phyloP scores from a whole-genome alignment of 2,797 vertebrate species.

The Microhierax caerulescens region DNA sequence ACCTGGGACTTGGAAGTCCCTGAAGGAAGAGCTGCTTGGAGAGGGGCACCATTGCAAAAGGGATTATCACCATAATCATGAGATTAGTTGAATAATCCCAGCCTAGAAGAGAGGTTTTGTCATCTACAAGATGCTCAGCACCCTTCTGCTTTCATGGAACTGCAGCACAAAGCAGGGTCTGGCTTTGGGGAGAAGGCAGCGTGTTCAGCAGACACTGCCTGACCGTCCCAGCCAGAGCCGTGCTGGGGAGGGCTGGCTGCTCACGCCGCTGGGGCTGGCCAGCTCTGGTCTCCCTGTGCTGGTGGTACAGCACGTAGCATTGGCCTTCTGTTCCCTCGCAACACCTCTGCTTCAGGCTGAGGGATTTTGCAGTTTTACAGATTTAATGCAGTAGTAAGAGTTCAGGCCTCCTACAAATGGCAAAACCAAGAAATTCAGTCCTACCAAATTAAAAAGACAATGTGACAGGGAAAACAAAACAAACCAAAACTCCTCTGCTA shows the following conservation, averaged over 20 bases:
- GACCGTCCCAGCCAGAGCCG: not conserved
- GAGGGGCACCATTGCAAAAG: slow-evolving; percentile 9
- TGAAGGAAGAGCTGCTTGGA: not conserved
- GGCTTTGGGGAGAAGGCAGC: not conserved
- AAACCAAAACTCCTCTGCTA: not conserved
- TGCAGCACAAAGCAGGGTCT: not conserved
- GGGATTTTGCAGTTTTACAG: not conserved
- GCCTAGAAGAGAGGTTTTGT: not conserved
- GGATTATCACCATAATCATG: slow-evolving; percentile 43
- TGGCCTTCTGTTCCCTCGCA: not conserved
- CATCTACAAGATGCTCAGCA: not conserved
- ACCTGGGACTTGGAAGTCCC: slow-evolving; percentile 36
- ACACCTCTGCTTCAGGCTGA: not conserved
- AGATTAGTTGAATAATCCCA: slow-evolving; percentile 44
- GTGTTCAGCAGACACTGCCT: not conserved
- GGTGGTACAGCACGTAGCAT: accelerated
- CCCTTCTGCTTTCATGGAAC: not conserved
- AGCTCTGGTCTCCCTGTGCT: not conserved
- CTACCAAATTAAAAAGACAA: accelerated
- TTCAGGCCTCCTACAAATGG: not conserved
- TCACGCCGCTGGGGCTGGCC: not conserved
- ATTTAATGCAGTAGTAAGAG: accelerated
- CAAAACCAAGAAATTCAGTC: not conserved
- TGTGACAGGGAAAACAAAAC: not conserved
- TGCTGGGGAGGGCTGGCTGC: not conserved